These are phyloP conservation scores for Acleris cristana DNA, from an alignment of 2,888 invertebrate species.

Conservation along the genomic window DNA sequence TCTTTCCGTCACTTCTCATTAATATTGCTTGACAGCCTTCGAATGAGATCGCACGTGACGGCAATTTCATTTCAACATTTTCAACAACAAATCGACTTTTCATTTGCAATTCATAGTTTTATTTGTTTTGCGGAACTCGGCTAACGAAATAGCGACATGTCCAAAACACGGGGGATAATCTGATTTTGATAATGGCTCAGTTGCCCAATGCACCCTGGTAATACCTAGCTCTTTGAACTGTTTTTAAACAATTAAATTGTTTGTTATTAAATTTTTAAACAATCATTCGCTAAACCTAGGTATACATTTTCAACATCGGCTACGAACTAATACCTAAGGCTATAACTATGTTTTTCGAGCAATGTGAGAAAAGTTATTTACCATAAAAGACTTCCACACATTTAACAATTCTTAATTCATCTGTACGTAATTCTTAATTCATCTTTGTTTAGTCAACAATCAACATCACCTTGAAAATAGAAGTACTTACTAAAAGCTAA, in stretches of 20 bases:
- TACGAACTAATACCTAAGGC: too few relatives aligned
- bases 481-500: conserved; percentile 16
- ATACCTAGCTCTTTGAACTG: too few relatives aligned
- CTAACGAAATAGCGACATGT: conserved; percentile 5
- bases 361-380: too few relatives aligned
- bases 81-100: conserved; percentile 21
- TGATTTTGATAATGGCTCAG: too few relatives aligned
- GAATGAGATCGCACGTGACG: conserved; percentile 34
- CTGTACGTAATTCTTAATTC: too few relatives aligned
- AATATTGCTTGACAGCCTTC: conserved; percentile 30
- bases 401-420: too few relatives aligned
- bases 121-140: conserved; percentile 8
- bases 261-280: not conserved
- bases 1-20: conserved; percentile 30
- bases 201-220: too few relatives aligned
- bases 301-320: not conserved
- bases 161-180: too few relatives aligned
- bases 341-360: too few relatives aligned
- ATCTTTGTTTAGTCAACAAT: too few relatives aligned
- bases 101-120: conserved; percentile 22
- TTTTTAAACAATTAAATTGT: not conserved
- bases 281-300: not conserved
- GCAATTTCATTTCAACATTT: conserved; percentile 20
- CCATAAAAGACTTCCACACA: too few relatives aligned
- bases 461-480: too few relatives aligned